Percentiles rank a stretch among this genome's conserved stretches.
Evolutionary conservation across 1,140 invertebrate genomes (phyloP).

Genomic region (Leptinotarsa undecemlineata): DNA sequence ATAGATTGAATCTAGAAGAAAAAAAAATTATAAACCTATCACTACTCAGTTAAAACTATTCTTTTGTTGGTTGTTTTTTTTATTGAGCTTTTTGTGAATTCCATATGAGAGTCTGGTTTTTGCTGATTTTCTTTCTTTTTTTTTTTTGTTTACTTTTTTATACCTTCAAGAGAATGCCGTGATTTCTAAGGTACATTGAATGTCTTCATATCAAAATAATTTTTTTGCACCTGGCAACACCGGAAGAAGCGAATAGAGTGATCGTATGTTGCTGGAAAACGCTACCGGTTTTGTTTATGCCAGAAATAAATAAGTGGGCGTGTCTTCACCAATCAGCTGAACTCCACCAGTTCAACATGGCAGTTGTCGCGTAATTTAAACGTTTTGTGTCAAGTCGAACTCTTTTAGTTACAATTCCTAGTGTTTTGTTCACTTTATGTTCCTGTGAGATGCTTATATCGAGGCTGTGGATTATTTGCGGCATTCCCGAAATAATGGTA

Average conservation of each 20-base stretch:
- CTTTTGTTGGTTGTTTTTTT: no score
- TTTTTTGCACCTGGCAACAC: no score
- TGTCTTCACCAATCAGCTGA: slow-evolving; percentile 50
- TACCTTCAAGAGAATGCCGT: no score
- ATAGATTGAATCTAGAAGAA: no score
- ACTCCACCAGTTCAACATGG: slow-evolving; percentile 37
- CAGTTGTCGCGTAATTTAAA: slow-evolving; percentile 33
- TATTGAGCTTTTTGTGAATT: no score
- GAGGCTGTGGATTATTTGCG: background rate
- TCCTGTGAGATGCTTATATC: background rate
- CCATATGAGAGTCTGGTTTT: no score
- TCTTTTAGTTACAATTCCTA: slow-evolving; percentile 9
- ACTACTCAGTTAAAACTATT: no score
- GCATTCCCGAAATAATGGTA: background rate
- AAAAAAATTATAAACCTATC: no score
- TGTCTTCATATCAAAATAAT: no score
- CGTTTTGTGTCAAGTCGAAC: slow-evolving; percentile 28
- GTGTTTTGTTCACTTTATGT: background rate
- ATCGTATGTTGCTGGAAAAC: slow-evolving; percentile 15
- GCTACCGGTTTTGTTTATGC: slow-evolving; percentile 51
- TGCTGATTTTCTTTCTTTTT: no score
- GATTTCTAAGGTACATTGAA: no score
- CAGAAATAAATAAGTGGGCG: slow-evolving; percentile 50
- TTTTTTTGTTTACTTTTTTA: no score
- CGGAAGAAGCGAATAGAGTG: background rate